phyloP scores from a whole-genome alignment of 2,888 invertebrate species.

The Orthosia gracilis region DNA sequence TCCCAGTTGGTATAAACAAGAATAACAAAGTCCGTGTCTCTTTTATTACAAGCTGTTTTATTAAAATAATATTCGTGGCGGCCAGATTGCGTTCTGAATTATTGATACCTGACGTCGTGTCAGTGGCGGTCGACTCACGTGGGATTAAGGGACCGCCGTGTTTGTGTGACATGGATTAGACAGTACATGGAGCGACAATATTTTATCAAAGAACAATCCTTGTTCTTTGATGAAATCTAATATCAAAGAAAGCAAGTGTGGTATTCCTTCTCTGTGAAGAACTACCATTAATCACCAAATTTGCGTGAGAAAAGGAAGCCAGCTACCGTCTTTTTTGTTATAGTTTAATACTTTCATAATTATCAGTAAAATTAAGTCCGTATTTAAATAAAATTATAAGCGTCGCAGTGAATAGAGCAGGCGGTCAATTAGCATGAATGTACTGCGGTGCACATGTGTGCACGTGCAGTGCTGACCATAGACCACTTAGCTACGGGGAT shows the following conservation, averaged over 20 bases:
- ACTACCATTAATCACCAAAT: no score
- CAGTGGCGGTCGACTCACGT: constrained; percentile 56
- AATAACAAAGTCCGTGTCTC: constrained; percentile 57
- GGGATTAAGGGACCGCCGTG: constrained; percentile 62
- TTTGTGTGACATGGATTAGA: constrained; percentile 15
- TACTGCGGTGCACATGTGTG: no score
- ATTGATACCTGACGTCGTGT: constrained; percentile 72
- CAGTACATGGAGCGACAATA: constrained; percentile 1
- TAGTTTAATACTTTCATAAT: no score
- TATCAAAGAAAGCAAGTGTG: no score
- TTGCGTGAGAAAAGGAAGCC: no score
- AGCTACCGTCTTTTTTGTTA: no score
- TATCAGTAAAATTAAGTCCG: no score
- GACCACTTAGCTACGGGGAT: neutral
- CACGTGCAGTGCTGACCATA: neutral
- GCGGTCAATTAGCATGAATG: neutral
- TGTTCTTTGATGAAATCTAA: no score
- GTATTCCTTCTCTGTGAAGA: no score
- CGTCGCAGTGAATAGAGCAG: neutral
- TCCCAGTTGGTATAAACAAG: constrained; percentile 27
- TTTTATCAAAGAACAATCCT: no score
- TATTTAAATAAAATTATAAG: neutral
- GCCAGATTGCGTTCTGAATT: constrained; percentile 76
- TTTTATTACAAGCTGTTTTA: constrained; percentile 66
- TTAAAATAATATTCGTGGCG: constrained; percentile 71